Base-by-base conservation (phyloP, 2,888 invertebrate genomes). In the Caenorhabditis virilis region DNA sequence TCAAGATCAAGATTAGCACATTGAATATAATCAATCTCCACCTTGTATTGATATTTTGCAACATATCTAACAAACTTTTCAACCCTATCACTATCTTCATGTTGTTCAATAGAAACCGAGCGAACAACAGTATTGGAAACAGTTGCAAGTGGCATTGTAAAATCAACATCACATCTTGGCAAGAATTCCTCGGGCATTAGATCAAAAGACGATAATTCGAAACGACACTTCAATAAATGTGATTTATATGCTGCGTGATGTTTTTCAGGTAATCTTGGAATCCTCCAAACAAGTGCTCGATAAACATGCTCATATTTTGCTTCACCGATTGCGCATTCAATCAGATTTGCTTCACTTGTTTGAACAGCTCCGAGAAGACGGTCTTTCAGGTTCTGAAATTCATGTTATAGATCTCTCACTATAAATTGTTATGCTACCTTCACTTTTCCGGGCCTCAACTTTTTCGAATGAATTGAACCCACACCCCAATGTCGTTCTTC, bases 191-290 rank as follows among this genome's bases (percentile, higher is more conserved):
- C 93, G 25, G 98, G 98, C 83, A 97, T 89, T 86, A 95, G 92
- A 86, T 98, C 98, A 87, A 92, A 98, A 46, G 93, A 93, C 22
- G 95, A 95, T 72, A 99, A 88, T 66, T 93, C 92, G 88, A 99
- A 90, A 66, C 92, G 80, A 51, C 57, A 80, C 74, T 73, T 91
- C 86, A 98, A 89, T 84, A 94, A 90, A 87, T 98, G 97, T 20
- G 92, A 93, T 67, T 97, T 97, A 86, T 98, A 98, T 22, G 98
- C 97, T 53, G 95, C 97, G 88, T 98, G 95, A 72, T 97, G 95
- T 86, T 97, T 94, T 85, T 97, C 97, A 54, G 98, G 98, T 79
- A 99, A 88, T 51, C 95, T 88, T 9, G 94, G 91, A 88, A 98
- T 95, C 77, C 98, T 88, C 98, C 98, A 98, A 27, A 99, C 97